Evolutionary conservation across 2,888 invertebrate species (phyloP).

Genomic region (Apamea epomidion): DNA sequence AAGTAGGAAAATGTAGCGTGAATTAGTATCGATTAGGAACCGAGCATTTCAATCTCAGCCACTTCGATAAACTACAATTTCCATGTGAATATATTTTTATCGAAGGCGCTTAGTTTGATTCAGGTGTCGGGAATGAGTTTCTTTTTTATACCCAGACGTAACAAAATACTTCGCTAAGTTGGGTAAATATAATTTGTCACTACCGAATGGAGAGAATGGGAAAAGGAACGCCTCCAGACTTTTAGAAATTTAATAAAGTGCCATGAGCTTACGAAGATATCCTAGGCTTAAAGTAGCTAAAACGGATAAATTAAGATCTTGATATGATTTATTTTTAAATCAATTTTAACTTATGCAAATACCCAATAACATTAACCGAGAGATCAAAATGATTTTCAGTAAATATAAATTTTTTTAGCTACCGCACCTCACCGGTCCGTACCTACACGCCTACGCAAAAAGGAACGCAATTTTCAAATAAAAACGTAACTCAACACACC

Average conservation of each 20-base stretch:
- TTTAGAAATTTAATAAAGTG: constrained; percentile 9
- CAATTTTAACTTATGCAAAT: neutral
- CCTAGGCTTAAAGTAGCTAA: neutral
- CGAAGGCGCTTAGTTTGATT: constrained; percentile 30
- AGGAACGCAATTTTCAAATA: constrained; percentile 59
- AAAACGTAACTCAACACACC: constrained; percentile 56
- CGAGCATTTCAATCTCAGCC: constrained; percentile 78
- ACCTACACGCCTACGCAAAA: constrained; percentile 41
- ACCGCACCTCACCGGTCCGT: neutral
- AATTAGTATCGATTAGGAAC: constrained; percentile 87
- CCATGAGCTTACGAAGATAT: neutral
- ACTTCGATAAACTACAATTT: constrained; percentile 71
- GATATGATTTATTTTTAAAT: constrained; percentile 1
- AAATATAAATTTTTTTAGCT: constrained; percentile 24
- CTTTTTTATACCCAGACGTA: constrained; percentile 29
- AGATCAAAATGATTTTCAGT: constrained; percentile 24
- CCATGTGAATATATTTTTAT: constrained; percentile 67
- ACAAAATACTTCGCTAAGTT: constrained; percentile 31
- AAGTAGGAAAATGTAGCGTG: constrained; percentile 80
- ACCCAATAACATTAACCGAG: neutral
- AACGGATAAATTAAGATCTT: neutral
- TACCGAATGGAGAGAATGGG: constrained; percentile 29
- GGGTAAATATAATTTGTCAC: constrained; percentile 49
- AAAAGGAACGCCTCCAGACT: constrained; percentile 2
- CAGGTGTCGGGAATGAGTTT: constrained; percentile 42